Conservation (phyloP, 1,140 invertebrate species). For the Listronotus oregonensis region DNA sequence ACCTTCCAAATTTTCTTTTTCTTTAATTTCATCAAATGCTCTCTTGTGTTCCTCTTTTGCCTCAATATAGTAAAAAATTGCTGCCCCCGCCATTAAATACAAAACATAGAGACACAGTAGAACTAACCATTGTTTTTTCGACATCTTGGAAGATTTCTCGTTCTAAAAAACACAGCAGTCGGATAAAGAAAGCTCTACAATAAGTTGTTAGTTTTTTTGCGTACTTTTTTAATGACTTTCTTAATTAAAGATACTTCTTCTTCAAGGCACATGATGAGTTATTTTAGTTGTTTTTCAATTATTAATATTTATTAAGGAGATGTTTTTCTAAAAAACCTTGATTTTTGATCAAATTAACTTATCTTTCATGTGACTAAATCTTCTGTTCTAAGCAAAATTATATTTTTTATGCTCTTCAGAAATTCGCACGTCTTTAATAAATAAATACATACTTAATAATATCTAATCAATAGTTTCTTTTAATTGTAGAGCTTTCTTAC, state of each 20-base stretch:
- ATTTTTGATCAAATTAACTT: background rate
- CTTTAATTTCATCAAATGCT: slow-evolving; percentile 60
- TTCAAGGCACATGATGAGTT: background rate
- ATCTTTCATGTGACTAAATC: background rate
- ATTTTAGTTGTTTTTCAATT: background rate
- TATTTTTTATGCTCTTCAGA: background rate
- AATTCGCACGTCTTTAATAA: background rate
- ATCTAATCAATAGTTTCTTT: slow-evolving; percentile 6
- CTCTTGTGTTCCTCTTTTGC: slow-evolving; percentile 66
- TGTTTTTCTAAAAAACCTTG: background rate
- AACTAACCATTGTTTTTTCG: slow-evolving; percentile 78
- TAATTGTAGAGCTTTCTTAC: too few relatives aligned
- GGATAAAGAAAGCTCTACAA: slow-evolving; percentile 1
- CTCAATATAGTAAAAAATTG: slow-evolving; percentile 79
- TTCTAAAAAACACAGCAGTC: slow-evolving; percentile 12
- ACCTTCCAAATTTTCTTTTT: slow-evolving; percentile 74
- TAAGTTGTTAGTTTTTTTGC: too few relatives aligned
- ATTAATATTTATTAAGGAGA: too few relatives aligned
- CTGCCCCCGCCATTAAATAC: slow-evolving; percentile 76
- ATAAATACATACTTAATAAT: slow-evolving; percentile 10
- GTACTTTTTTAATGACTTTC: background rate
- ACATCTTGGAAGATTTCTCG: slow-evolving; percentile 61
- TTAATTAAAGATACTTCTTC: background rate
- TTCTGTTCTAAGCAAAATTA: background rate
- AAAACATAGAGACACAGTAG: slow-evolving; percentile 75